phyloP scores from a whole-genome alignment of 2,113 vertebrate species.

The Tenebrosternarchus preto region DNA sequence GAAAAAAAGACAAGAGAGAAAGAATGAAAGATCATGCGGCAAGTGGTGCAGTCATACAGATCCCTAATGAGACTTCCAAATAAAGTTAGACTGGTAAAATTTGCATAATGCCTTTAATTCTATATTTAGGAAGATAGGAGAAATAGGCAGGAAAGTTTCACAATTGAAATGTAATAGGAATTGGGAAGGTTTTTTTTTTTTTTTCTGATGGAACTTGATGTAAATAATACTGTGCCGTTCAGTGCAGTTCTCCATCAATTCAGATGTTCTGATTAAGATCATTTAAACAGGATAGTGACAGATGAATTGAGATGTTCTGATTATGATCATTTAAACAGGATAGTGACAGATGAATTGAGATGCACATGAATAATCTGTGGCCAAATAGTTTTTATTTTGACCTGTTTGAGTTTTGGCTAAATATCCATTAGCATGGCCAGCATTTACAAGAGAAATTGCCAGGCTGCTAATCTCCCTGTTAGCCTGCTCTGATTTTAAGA shows the following conservation, averaged over 20 bases:
- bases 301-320: not conserved
- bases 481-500: not conserved
- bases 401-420: not conserved
- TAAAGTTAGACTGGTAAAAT: conserved; percentile 53
- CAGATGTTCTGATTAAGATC: not conserved
- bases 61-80: conserved; percentile 55
- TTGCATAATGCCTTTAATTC: conserved; percentile 55
- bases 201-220: not conserved
- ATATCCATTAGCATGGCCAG: not conserved
- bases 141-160: conserved; percentile 38
- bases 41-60: conserved; percentile 49
- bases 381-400: not conserved
- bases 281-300: not conserved
- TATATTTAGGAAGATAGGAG: conserved; percentile 49
- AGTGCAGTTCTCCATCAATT: not conserved
- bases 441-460: too few relatives aligned
- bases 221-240: conserved; percentile 4
- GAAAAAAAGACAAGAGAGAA: conserved; percentile 40
- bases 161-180: conserved; percentile 27
- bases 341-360: not conserved
- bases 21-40: conserved; percentile 39
- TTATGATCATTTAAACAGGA: not conserved
- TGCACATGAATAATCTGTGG: not conserved
- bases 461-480: not conserved
- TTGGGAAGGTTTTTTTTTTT: conserved; percentile 37